Conservation (phyloP, 92 coral and sea anemone genomes). For the Bergia puertoricense region DNA sequence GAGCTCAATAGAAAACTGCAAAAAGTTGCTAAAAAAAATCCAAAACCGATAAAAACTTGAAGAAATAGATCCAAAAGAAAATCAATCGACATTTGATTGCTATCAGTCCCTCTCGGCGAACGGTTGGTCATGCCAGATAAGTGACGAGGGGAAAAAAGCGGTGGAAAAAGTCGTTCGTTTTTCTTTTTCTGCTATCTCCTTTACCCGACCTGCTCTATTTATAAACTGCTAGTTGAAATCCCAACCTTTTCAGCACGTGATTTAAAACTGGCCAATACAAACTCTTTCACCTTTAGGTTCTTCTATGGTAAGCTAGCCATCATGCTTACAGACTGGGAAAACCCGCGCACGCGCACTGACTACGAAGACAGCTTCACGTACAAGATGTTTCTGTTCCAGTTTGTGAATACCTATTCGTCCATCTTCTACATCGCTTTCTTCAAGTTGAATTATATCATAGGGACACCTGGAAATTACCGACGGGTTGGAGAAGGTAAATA, state of each 20-base stretch:
- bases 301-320: slow-evolving; percentile 75
- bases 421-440: slow-evolving; percentile 96
- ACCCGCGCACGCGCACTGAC: slow-evolving; percentile 88
- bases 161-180: too few relatives aligned
- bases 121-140: too few relatives aligned
- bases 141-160: too few relatives aligned
- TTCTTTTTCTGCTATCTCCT: too few relatives aligned
- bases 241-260: not conserved
- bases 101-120: too few relatives aligned
- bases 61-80: too few relatives aligned
- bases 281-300: slow-evolving; percentile 17
- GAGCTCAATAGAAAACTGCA: too few relatives aligned
- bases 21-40: too few relatives aligned
- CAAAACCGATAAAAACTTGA: too few relatives aligned
- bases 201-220: not conserved
- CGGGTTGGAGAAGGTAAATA: slow-evolving; percentile 58
- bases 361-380: slow-evolving; percentile 94
- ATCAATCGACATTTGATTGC: too few relatives aligned
- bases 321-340: slow-evolving; percentile 88
- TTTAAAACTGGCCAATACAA: not conserved
- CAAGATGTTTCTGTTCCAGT: slow-evolving; percentile 96
- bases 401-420: slow-evolving; percentile 87
- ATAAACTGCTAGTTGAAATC: not conserved
- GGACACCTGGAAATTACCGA: slow-evolving; percentile 85
- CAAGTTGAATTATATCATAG: slow-evolving; percentile 80